Percentiles rank a stretch among this genome's conserved stretches.
phyloP scores from a whole-genome alignment of 2,888 invertebrate species.

The Tineola bisselliella region DNA sequence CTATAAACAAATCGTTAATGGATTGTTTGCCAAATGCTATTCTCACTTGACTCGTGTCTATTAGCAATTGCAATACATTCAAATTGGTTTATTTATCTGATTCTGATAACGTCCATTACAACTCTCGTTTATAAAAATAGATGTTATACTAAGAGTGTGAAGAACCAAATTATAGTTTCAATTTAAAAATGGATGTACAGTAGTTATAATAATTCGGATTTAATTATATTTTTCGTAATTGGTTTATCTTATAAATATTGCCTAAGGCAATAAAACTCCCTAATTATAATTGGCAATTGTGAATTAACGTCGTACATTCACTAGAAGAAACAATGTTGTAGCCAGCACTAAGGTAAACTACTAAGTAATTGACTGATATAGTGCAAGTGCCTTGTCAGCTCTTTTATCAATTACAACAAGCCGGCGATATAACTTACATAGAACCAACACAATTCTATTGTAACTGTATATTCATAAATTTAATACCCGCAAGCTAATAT shows the following conservation, averaged over 20 bases:
- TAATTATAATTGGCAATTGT: not conserved
- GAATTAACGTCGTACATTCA: not conserved
- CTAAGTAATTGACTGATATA: slow-evolving; percentile 12
- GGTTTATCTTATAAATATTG: not conserved
- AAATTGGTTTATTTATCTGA: not conserved
- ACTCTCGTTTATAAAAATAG: not conserved
- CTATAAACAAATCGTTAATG: slow-evolving; percentile 43
- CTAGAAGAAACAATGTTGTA: not conserved
- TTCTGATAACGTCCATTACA: slow-evolving; percentile 6
- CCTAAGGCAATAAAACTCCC: not conserved
- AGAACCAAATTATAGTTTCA: too few species aligned
- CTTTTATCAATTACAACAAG: slow-evolving; percentile 6
- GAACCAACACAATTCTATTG: slow-evolving; percentile 9
- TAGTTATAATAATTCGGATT: not conserved
- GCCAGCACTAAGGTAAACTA: not conserved
- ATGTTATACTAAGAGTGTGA: not conserved
- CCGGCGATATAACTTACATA: not conserved
- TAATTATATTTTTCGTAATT: not conserved
- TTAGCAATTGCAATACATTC: slow-evolving; percentile 5
- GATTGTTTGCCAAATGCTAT: slow-evolving; percentile 19
- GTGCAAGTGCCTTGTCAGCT: slow-evolving; percentile 11
- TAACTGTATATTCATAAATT: slow-evolving; percentile 10
- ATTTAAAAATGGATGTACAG: too few species aligned
- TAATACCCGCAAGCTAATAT: not conserved
- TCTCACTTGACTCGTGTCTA: slow-evolving; percentile 9